Conservation (phyloP, 1,140 invertebrate genomes). For the Drosophila takahashii region DNA sequence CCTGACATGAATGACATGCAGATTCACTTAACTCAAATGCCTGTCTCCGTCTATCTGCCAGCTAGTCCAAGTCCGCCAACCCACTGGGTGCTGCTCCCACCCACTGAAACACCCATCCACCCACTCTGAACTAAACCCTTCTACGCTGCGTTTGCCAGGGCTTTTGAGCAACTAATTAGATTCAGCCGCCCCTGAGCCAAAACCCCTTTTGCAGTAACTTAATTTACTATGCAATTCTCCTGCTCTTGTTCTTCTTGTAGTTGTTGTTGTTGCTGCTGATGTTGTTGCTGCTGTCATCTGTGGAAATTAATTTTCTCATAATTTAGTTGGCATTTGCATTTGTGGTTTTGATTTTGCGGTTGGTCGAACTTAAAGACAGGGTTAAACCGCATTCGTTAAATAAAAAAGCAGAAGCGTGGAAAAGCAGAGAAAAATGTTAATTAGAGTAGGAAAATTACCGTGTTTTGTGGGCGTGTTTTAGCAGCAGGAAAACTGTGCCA, state of each 20-base stretch:
- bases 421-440: conserved; percentile 62
- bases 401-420: not conserved
- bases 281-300: conserved; percentile 52
- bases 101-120: not conserved
- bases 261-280: conserved; percentile 8
- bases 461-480: not conserved
- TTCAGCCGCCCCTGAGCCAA: conserved; percentile 35
- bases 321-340: conserved; percentile 79
- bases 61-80: conserved; percentile 6
- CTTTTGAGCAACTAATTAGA: conserved; percentile 79
- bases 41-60: conserved; percentile 43
- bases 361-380: conserved; percentile 66
- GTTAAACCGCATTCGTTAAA: conserved; percentile 9
- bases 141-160: conserved; percentile 33
- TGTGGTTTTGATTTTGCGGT: conserved; percentile 75
- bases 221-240: conserved; percentile 77
- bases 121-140: conserved; percentile 4
- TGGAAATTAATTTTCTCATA: conserved; percentile 79
- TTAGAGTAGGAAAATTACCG: conserved; percentile 38
- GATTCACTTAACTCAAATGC: conserved; percentile 73
- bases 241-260: conserved; percentile 3
- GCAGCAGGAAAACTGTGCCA: conserved; percentile 45
- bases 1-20: conserved; percentile 79
- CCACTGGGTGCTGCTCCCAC: conserved; percentile 1
- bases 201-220: conserved; percentile 57